Conservation (phyloP, 2,888 invertebrate genomes). For the Sinodicranocentrus sp. region DNA sequence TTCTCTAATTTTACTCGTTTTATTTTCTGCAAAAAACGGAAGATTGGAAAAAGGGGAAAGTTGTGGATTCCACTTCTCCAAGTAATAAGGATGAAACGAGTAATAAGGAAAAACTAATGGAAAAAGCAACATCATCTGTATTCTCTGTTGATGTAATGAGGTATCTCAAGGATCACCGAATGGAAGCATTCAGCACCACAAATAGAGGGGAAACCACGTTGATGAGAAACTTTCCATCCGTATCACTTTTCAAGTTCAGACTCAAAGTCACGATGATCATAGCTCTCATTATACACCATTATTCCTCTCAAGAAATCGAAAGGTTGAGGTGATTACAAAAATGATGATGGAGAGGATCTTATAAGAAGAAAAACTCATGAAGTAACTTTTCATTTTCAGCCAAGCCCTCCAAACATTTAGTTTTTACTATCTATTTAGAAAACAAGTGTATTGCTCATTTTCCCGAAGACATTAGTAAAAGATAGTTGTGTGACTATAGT, state of each 20-base stretch:
- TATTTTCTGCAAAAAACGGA: constrained; percentile 40
- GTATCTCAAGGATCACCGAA: constrained; percentile 14
- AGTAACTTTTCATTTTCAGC: no score
- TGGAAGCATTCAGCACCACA: constrained; percentile 31
- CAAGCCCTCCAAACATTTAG: no score
- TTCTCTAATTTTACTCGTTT: constrained; percentile 40
- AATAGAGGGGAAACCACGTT: constrained; percentile 28
- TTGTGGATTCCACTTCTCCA: background rate
- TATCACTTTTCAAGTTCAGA: constrained; percentile 32
- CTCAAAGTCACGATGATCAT: no score
- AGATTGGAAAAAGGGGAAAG: constrained; percentile 29
- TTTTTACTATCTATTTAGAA: no score
- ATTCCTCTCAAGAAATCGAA: background rate
- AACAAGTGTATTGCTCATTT: no score
- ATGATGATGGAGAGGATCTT: background rate
- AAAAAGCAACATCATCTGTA: constrained; percentile 44
- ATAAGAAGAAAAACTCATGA: no score
- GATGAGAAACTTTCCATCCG: constrained; percentile 51
- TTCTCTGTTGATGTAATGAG: constrained; percentile 16
- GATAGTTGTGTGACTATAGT: no score
- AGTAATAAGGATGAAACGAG: constrained; percentile 47
- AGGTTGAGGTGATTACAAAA: constrained; percentile 8
- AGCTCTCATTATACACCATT: background rate
- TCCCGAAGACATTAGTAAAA: no score
- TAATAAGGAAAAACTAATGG: constrained; percentile 49